Conservation (phyloP, 2,797 vertebrate genomes). For the Neopelma chrysocephalum region DNA sequence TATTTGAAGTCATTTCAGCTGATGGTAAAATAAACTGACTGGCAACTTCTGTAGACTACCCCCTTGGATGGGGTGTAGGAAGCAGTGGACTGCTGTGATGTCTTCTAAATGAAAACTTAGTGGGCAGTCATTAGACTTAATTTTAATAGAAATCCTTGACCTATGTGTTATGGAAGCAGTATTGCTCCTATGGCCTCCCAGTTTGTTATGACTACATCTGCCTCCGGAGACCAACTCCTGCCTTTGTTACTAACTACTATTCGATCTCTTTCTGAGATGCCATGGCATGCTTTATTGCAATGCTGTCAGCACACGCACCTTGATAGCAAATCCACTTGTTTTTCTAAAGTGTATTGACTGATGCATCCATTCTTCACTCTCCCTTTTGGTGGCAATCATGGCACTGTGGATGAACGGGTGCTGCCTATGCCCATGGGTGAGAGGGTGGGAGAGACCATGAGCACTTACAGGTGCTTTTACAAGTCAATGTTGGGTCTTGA, state of each 20-base stretch:
- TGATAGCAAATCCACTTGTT: background rate
- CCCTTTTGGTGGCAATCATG: rapidly evolving
- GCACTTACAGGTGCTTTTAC: background rate
- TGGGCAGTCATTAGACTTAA: background rate
- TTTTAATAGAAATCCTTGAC: background rate
- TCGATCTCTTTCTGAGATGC: background rate
- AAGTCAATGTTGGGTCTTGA: background rate
- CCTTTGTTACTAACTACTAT: background rate
- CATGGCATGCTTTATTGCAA: background rate
- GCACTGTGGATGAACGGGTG: background rate
- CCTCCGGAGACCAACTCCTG: background rate
- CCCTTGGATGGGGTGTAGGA: background rate
- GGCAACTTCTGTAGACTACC: background rate
- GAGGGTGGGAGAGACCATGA: background rate
- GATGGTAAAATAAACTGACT: background rate
- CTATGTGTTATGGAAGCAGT: background rate
- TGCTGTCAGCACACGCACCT: background rate
- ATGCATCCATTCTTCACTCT: background rate
- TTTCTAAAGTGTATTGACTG: background rate
- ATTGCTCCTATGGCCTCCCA: background rate
- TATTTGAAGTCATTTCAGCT: background rate
- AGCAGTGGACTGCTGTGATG: background rate
- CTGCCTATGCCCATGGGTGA: background rate
- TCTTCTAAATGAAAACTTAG: background rate
- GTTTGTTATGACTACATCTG: background rate